Percentiles rank a stretch among this genome's conserved stretches.
Evolutionary conservation across 2,797 vertebrate species (phyloP).

Genomic region (Cyprinella venusta): DNA sequence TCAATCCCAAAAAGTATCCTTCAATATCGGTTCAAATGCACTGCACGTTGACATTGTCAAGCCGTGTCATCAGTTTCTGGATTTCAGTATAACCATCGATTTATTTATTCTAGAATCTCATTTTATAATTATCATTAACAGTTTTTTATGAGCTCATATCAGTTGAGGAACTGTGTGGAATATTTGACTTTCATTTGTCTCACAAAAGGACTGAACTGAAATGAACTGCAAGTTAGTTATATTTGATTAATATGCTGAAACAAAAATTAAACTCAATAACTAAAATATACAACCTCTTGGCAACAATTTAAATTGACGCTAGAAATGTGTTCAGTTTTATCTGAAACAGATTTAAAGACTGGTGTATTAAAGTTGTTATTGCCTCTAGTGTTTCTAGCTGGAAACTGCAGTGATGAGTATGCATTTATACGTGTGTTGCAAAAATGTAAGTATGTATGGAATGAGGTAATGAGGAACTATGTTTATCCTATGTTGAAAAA

Average conservation of each 20-base stretch:
- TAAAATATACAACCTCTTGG: not conserved
- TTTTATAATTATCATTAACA: not conserved
- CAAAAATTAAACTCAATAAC: not conserved
- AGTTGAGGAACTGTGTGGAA: not conserved
- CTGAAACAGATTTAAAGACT: not conserved
- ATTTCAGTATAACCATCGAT: not conserved
- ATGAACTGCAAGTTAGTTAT: not conserved
- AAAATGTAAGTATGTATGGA: not conserved
- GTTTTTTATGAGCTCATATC: not conserved
- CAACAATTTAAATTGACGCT: too few relatives aligned
- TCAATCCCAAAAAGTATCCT: not conserved
- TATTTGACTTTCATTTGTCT: not conserved
- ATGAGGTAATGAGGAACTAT: not conserved
- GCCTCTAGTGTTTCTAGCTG: not conserved
- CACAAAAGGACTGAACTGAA: not conserved
- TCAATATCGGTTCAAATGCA: not conserved
- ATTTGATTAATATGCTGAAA: not conserved
- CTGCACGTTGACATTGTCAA: not conserved
- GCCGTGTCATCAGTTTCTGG: not conserved
- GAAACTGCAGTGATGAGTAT: not conserved
- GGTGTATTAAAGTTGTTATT: not conserved
- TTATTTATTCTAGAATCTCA: not conserved
- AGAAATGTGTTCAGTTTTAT: not conserved
- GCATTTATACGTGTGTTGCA: not conserved
- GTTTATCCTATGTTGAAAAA: not conserved